Evolutionary conservation across 2,888 invertebrate genomes (phyloP).

Genomic region (Eupithecia subfuscata): DNA sequence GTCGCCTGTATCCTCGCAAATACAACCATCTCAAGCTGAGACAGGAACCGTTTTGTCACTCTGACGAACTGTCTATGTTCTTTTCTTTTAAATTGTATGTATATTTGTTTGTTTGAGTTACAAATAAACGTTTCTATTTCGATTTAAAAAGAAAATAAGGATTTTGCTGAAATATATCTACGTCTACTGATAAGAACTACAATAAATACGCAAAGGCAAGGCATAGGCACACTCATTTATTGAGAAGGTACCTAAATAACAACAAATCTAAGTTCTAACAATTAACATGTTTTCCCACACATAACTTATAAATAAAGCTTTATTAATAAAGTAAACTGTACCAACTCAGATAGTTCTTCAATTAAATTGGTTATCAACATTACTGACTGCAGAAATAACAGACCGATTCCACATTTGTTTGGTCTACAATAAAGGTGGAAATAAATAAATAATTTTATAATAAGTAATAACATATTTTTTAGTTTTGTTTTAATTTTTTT

Average conservation of each 20-base stretch:
- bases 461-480: not conserved
- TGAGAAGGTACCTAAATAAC: not conserved
- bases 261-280: not conserved
- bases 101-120: no score
- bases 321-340: not conserved
- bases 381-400: not conserved
- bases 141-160: no score
- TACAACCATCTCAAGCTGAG: no score
- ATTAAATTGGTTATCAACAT: not conserved
- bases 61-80: no score
- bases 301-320: not conserved
- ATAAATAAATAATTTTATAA: constrained; percentile 10
- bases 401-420: not conserved
- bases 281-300: not conserved
- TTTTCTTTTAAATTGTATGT: no score
- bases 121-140: no score
- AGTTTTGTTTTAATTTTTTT: constrained; percentile 55
- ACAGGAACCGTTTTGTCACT: no score
- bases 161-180: no score
- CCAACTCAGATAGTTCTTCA: not conserved
- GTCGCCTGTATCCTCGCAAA: no score
- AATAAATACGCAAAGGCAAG: not conserved
- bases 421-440: not conserved
- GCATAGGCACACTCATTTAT: not conserved
- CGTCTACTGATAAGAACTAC: not conserved